Evolutionary conservation across 2,888 invertebrate species (phyloP).

Genomic region (Nemurella pictetii): DNA sequence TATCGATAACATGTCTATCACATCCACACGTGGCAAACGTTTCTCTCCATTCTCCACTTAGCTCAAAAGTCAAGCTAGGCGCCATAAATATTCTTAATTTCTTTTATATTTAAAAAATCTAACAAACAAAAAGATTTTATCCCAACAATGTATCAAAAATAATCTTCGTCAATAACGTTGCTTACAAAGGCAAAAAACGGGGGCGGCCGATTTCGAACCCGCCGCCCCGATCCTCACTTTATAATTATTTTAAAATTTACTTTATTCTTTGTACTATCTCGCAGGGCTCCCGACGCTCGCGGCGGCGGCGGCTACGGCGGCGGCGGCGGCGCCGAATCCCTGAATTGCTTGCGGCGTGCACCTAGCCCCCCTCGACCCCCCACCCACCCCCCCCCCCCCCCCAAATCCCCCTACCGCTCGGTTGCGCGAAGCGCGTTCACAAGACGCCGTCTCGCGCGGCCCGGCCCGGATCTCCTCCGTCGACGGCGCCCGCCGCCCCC

Average conservation of each 20-base stretch:
- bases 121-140: constrained; percentile 57
- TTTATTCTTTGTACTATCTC: constrained; percentile 45
- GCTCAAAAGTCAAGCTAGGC: constrained; percentile 38
- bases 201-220: constrained; percentile 44
- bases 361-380: not conserved
- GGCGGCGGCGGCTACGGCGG: constrained; percentile 25
- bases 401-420: not conserved
- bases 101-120: constrained; percentile 53
- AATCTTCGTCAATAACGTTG: constrained; percentile 56
- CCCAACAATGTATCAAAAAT: constrained; percentile 70
- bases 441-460: not conserved
- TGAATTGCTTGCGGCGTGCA: constrained; percentile 37
- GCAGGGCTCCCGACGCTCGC: constrained; percentile 36
- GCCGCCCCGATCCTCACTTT: constrained; percentile 45
- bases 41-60: constrained; percentile 42
- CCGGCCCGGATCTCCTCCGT: not conserved
- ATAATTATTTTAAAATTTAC: constrained; percentile 43
- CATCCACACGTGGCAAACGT: constrained; percentile 40
- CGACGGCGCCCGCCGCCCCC: constrained; percentile 12
- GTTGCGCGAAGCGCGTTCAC: not conserved
- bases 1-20: constrained; percentile 23
- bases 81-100: constrained; percentile 39
- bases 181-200: constrained; percentile 50
- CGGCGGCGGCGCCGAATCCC: constrained; percentile 34
- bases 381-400: not conserved